A percentile compares a stretch with the other conserved stretches of the same genome.
These are phyloP conservation scores for Aplocera efformata DNA, from an alignment of 2,888 invertebrate species.

Conservation along the genomic window DNA sequence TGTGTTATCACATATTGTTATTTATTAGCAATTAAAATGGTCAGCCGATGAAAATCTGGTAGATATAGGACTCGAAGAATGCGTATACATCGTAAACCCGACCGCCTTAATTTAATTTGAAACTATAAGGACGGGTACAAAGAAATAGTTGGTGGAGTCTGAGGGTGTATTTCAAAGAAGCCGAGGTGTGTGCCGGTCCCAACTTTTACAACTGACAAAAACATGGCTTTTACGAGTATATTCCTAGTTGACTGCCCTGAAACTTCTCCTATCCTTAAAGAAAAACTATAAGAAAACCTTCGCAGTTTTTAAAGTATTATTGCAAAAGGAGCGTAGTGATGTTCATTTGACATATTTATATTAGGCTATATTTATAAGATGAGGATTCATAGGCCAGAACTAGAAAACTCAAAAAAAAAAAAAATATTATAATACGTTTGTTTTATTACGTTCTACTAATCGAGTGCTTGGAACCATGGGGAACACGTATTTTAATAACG, in stretches of 20 bases:
- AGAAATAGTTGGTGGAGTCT: constrained; percentile 60
- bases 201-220: constrained; percentile 32
- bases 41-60: constrained; percentile 9
- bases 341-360: no score
- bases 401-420: no score
- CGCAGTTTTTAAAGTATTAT: no score
- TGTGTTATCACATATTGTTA: constrained; percentile 4
- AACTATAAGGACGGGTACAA: constrained; percentile 61
- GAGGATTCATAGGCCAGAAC: no score
- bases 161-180: constrained; percentile 31
- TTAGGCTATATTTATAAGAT: no score
- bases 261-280: neutral
- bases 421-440: no score
- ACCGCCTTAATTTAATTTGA: constrained; percentile 59
- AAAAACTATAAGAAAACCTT: no score
- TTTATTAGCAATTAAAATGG: constrained; percentile 7
- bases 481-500: constrained; percentile 7
- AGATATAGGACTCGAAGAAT: constrained; percentile 28
- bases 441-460: no score
- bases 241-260: constrained; percentile 7
- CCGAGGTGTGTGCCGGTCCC: constrained; percentile 18
- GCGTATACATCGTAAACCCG: constrained; percentile 33
- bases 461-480: neutral
- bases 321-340: neutral
- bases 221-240: constrained; percentile 21